Base-by-base conservation (phyloP, 2,113 vertebrate species). In the Microcebus ravelobensis region DNA sequence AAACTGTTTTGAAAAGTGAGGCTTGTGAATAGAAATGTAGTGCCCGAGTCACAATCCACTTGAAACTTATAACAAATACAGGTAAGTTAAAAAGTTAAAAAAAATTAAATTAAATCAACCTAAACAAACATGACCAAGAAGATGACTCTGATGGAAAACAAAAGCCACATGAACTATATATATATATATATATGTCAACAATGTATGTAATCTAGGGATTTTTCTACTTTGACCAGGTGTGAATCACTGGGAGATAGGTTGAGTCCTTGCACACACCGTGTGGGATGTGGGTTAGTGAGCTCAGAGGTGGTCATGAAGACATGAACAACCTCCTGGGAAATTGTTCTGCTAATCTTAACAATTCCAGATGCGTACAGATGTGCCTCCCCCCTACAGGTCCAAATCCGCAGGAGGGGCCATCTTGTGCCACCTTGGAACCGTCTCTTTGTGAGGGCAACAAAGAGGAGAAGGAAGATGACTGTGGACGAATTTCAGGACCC, bases 381-480 rank as follows among this genome's bases (percentile, higher is more conserved):
- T 84, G 15, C 36, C 10, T 63, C 15, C 23, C 95, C 31, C 84
- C 88, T 88, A 73, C 45, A 98, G 97, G 85, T 95, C 87, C 88
- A 20, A 70, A 73, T 61, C 88, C 91, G 65, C 98, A 80, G 55
- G 97, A 90, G 73, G 96, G 96, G 3, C 8, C 86, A 11, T 68
- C 97, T 63, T 48, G 48, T 91, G 87, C 59, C 71, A 39, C 77
- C 20, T 95, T 90, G 42, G 95, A 96, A 18, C 91, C 94, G n/a
- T 45, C 81, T 67, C 68, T 77, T 65, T 88, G 92, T 61, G 36
- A 68, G 71, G 96, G 90, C 90, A 90, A 76, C 5, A 15, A 67
- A 42, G 48, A 36, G 10, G 61, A 95, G 95, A 82, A 97, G 92
- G 96, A 97, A 87, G 91, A 70, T 11, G 95, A 27, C 5, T 3